Percentiles rank a stretch among this genome's conserved stretches.
Evolutionary conservation across 2,797 vertebrate genomes (phyloP).

Genomic region (Bryconaethiops microstoma): DNA sequence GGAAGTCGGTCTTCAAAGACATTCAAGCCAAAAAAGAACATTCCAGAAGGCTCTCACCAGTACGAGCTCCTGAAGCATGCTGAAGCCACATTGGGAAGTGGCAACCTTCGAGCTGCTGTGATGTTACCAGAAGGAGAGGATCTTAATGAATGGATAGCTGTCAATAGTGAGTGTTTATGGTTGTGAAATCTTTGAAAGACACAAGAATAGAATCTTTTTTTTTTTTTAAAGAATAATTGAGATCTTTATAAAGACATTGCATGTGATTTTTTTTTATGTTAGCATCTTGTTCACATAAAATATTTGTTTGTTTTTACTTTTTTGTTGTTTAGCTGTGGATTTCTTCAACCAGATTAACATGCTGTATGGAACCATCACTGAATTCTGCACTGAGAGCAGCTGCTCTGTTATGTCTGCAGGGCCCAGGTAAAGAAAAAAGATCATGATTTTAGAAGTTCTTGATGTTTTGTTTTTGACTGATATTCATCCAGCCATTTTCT

Average conservation of each 20-base stretch:
- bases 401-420: slow-evolving; percentile 96
- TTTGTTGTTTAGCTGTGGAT: slow-evolving; percentile 86
- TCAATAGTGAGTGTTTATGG: slow-evolving; percentile 86
- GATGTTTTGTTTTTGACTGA: too few relatives aligned
- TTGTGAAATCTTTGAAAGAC: background rate
- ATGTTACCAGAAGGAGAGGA: slow-evolving; percentile 96
- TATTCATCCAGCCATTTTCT: too few relatives aligned
- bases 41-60: slow-evolving; percentile 95
- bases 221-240: background rate
- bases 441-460: background rate
- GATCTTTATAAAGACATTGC: background rate
- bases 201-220: background rate
- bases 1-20: slow-evolving; percentile 94
- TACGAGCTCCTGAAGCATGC: slow-evolving; percentile 95
- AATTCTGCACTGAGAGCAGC: slow-evolving; percentile 93
- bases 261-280: background rate
- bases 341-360: slow-evolving; percentile 99
- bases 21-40: slow-evolving; percentile 97
- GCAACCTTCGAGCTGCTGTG: slow-evolving; percentile 93
- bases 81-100: slow-evolving; percentile 92
- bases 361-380: slow-evolving; percentile 95
- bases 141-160: slow-evolving; percentile 97
- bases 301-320: background rate
- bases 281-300: too few relatives aligned
- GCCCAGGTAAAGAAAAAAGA: slow-evolving; percentile 79